phyloP scores from a whole-genome alignment of 2,113 vertebrate species.

The Beaufortia kweichowensis region DNA sequence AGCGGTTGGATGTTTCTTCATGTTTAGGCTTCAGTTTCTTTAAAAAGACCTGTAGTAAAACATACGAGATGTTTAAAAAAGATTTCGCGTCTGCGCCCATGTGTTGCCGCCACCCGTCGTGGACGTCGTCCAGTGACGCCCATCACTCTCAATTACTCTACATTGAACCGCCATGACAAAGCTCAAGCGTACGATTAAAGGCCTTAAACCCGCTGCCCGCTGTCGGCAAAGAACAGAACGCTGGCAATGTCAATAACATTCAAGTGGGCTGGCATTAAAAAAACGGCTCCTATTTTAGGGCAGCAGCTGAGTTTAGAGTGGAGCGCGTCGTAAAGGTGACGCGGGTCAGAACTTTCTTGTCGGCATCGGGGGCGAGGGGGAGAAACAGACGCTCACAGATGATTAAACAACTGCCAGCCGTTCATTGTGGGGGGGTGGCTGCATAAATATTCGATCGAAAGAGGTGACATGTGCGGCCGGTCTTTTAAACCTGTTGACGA shows the following conservation, averaged over 20 bases:
- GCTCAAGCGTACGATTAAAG: slow-evolving; percentile 49
- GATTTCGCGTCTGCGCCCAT: slow-evolving; percentile 20
- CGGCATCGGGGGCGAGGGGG: slow-evolving; percentile 48
- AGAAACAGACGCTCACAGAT: slow-evolving; percentile 54
- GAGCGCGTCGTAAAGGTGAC: slow-evolving; percentile 67
- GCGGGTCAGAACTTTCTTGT: slow-evolving; percentile 67
- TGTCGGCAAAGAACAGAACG: slow-evolving; percentile 60
- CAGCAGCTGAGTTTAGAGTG: slow-evolving; percentile 69
- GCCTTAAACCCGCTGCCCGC: slow-evolving; percentile 54
- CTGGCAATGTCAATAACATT: slow-evolving; percentile 58
- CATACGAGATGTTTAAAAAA: slow-evolving; percentile 14
- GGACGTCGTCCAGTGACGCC: slow-evolving; percentile 38
- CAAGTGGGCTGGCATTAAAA: slow-evolving; percentile 63
- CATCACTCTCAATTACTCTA: slow-evolving; percentile 54
- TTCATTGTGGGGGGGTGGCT: slow-evolving; percentile 40
- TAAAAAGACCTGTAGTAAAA: slow-evolving; percentile 9
- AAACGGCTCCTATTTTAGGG: slow-evolving; percentile 66
- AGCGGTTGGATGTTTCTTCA: not conserved
- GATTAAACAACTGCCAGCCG: slow-evolving; percentile 69
- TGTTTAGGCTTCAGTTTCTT: not conserved
- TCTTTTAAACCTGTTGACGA: slow-evolving; percentile 69
- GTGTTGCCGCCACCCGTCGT: slow-evolving; percentile 6
- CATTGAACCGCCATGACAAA: slow-evolving; percentile 52
- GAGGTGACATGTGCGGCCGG: slow-evolving; percentile 65
- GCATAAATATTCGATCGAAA: slow-evolving; percentile 69